These are phyloP conservation scores for Diabrotica virgifera DNA, from an alignment of 1,140 invertebrate species.

Conservation along the genomic window DNA sequence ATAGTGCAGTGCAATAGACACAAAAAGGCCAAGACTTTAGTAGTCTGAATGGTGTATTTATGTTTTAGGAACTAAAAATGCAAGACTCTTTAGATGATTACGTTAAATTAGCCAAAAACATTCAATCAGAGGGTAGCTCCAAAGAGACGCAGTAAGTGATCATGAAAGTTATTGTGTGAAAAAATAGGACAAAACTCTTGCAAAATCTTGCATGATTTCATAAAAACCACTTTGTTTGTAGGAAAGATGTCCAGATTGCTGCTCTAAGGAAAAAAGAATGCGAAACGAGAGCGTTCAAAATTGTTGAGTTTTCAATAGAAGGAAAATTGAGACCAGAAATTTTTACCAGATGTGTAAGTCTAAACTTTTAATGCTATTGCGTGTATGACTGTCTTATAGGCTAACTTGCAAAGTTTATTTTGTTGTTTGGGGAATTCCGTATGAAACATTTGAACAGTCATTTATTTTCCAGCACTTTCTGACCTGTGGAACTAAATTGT, in stretches of 20 bases:
- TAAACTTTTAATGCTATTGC: background rate
- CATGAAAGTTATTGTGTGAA: constrained; percentile 9
- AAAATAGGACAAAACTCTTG: background rate
- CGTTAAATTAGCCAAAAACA: constrained; percentile 34
- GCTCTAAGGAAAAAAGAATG: constrained; percentile 42
- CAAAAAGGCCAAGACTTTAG: no score
- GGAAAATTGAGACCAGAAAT: constrained; percentile 41
- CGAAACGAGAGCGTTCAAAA: constrained; percentile 40
- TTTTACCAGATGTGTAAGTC: constrained; percentile 43
- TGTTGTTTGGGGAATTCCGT: no score
- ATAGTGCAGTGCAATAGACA: no score
- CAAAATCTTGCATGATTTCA: background rate
- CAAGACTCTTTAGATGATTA: constrained; percentile 44
- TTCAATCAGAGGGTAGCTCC: constrained; percentile 24
- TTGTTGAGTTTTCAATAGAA: constrained; percentile 45
- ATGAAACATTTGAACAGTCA: no score
- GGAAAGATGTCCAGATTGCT: constrained; percentile 36
- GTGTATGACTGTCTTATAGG: no score
- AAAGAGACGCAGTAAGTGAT: constrained; percentile 32
- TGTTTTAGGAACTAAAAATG: constrained; percentile 27
- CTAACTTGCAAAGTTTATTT: no score
- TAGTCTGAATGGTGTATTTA: no score
- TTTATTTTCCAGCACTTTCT: no score
- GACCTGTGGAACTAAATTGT: no score
- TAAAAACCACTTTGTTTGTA: constrained; percentile 19